phyloP scores from a whole-genome alignment of 1,140 invertebrate genomes.

The Magallana ariakensis region DNA sequence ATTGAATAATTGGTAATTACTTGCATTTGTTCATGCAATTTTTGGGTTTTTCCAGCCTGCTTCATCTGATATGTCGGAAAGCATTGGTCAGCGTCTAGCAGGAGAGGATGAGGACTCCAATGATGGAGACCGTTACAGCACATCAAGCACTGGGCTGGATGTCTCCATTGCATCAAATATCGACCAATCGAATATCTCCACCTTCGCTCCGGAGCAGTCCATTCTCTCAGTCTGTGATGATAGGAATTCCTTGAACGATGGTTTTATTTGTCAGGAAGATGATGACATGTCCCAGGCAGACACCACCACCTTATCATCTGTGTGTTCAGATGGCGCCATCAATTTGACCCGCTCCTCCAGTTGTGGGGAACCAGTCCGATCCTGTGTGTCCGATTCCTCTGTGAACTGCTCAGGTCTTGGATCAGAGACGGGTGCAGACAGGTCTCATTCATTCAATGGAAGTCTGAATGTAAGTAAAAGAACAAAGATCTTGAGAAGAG shows the following conservation, averaged over 20 bases:
- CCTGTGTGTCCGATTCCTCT: constrained; percentile 3
- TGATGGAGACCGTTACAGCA: neutral
- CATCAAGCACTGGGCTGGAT: neutral
- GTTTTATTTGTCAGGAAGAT: constrained; percentile 67
- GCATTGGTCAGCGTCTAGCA: neutral
- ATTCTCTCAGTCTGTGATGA: constrained; percentile 59
- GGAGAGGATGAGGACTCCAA: constrained; percentile 21
- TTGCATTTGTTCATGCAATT: too few relatives aligned
- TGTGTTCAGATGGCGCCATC: constrained; percentile 23
- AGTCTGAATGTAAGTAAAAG: constrained; percentile 29
- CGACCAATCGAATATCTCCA: constrained; percentile 55
- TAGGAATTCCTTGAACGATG: constrained; percentile 66
- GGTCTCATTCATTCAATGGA: neutral
- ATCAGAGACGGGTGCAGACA: neutral
- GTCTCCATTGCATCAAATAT: constrained; percentile 29
- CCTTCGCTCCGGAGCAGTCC: constrained; percentile 59
- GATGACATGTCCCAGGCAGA: constrained; percentile 43
- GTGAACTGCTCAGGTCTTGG: neutral
- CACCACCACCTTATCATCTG: neutral
- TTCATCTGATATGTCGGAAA: neutral
- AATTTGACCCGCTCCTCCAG: constrained; percentile 21
- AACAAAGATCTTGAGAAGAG: constrained; percentile 63
- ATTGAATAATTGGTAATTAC: too few relatives aligned
- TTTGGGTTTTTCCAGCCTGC: neutral
- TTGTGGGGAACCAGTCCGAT: constrained; percentile 38